These are phyloP conservation scores for Amblyopsis hoosieri DNA, from an alignment of 2,797 vertebrate genomes.

Conservation along the genomic window DNA sequence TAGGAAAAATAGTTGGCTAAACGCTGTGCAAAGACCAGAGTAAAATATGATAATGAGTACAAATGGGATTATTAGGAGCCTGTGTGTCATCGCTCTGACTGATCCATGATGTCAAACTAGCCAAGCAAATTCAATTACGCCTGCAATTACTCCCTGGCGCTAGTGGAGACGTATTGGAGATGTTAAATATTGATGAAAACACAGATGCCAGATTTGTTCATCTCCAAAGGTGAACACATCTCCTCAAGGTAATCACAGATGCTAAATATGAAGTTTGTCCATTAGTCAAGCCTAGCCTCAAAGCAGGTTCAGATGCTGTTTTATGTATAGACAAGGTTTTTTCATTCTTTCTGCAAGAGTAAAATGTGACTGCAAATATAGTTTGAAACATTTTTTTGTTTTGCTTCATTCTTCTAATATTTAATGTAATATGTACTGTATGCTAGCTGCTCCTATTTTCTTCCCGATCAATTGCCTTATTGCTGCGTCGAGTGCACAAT, in stretches of 20 bases:
- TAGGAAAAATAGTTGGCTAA: conserved; percentile 53
- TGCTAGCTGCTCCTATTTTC: no score
- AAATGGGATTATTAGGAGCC: conserved; percentile 82
- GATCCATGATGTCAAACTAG: conserved; percentile 79
- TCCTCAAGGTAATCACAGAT: conserved; percentile 71
- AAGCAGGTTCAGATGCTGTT: conserved; percentile 5
- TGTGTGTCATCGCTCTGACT: conserved; percentile 79
- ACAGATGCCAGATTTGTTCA: conserved; percentile 78
- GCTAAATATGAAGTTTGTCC: conserved; percentile 52
- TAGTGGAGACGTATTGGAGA: conserved; percentile 79
- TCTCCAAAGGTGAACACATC: conserved; percentile 78
- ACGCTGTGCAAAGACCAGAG: conserved; percentile 58
- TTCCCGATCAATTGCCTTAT: no score
- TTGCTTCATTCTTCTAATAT: no score
- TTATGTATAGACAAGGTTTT: not conserved
- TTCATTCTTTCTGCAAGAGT: no score
- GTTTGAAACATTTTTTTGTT: no score
- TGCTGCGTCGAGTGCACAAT: no score
- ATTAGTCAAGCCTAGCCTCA: conserved; percentile 39
- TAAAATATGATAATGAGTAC: conserved; percentile 74
- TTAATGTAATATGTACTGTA: no score
- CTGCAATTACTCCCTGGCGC: conserved; percentile 77
- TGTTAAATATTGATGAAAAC: conserved; percentile 83
- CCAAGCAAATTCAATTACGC: conserved; percentile 86
- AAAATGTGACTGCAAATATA: no score